phyloP scores from a whole-genome alignment of 2,113 vertebrate genomes.

The Petaurus breviceps region DNA sequence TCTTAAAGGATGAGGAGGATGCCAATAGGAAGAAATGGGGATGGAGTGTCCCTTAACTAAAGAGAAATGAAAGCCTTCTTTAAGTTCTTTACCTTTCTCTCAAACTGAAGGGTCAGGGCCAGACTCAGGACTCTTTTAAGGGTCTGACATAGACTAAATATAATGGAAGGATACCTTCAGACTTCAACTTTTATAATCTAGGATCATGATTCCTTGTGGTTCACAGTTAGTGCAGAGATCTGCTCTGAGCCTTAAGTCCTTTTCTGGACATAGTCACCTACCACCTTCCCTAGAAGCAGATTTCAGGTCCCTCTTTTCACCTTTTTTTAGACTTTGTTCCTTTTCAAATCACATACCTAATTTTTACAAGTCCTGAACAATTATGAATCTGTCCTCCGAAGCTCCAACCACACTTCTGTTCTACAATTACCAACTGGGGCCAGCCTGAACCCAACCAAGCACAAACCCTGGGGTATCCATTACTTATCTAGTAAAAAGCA shows the following conservation, averaged over 20 bases:
- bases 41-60: too few species aligned
- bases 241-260: neutral
- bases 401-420: too few species aligned
- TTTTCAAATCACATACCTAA: neutral
- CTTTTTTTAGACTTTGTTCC: neutral
- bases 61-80: too few species aligned
- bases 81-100: neutral
- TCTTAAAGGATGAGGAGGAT: too few species aligned
- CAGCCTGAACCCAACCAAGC: too few species aligned
- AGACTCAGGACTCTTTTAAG: neutral
- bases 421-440: too few species aligned
- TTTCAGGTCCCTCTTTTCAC: too few species aligned
- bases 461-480: too few species aligned
- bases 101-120: neutral
- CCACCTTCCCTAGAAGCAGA: neutral
- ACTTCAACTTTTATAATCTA: too few species aligned
- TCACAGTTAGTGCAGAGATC: neutral
- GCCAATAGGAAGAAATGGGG: too few species aligned
- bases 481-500: too few species aligned
- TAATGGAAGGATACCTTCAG: neutral
- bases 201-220: fast-evolving
- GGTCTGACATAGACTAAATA: neutral
- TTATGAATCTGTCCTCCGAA: neutral
- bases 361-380: neutral
- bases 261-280: too few species aligned